Conservation (phyloP, 2,113 vertebrate species). For the Zosterops japonicus region DNA sequence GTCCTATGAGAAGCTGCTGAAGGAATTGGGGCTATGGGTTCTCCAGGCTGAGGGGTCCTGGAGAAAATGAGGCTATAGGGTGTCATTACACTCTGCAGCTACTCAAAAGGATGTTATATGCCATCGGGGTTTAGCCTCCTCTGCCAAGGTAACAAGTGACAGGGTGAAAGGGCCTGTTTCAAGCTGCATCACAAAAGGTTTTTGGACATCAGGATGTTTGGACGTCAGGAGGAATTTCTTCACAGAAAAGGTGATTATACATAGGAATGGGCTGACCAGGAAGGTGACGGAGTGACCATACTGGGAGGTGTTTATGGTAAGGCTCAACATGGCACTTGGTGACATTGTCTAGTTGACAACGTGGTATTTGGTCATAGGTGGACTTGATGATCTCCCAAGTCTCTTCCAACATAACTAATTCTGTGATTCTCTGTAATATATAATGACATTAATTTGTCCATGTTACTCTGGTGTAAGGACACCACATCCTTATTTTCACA, state of each 20-base stretch:
- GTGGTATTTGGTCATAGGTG: not conserved
- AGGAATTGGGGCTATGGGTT: accelerated
- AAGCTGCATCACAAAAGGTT: not conserved
- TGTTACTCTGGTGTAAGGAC: not conserved
- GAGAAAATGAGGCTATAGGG: not conserved
- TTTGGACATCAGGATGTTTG: no score
- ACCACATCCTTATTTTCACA: not conserved
- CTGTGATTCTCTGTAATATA: not conserved
- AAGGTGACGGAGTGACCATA: not conserved
- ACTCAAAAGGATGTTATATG: no score
- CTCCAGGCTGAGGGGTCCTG: not conserved
- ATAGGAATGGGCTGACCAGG: not conserved
- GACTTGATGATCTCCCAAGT: not conserved
- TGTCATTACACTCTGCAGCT: not conserved
- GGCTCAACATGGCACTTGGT: accelerated
- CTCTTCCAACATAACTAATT: not conserved
- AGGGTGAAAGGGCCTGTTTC: not conserved
- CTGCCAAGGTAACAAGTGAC: not conserved
- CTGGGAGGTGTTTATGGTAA: not conserved
- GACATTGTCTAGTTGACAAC: not conserved
- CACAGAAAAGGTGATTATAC: not conserved
- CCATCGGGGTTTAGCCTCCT: not conserved
- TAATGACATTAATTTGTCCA: not conserved
- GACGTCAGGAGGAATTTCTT: not conserved
- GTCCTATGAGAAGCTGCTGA: not conserved